Evolutionary conservation across 2,113 vertebrate genomes (phyloP), one percentile per base, ranked within the genome.

Genomic region (Gymnobelideus leadbeateri): DNA sequence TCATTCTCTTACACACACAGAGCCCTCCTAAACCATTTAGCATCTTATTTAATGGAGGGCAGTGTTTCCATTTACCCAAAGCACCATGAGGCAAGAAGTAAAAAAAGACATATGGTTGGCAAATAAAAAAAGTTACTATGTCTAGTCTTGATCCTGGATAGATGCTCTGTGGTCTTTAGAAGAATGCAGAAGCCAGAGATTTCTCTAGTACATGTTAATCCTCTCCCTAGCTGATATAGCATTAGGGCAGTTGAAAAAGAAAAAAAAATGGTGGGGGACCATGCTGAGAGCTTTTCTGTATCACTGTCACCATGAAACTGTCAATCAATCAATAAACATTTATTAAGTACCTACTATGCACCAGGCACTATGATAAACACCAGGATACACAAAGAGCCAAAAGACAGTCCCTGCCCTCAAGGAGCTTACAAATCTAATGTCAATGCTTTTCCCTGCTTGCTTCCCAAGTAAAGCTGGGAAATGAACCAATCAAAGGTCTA

Each of bases 391-490:
- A 92, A 28, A 21, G 5, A 21, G 50, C 55, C 14, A 23, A 57
- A 46, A 93, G 25, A 7, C 10, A 53, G 12, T 92, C 77, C 61
- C 61, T 77, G 31, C 14, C 61, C 37, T 28, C 26, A n/a, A 77
- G 12, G n/a, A 7, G 37, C 61, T 77, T 77, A 77, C 31, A 77
- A 61, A 84, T 84, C 16, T 43, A 43, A 84, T 8, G 19, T n/a
- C 5, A 84, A 23, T 8, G 68, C 68, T 23, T 84, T 84, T 84
- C n/a, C 31, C 31, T 92, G 50, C 43, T 92, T 94, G 93, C 51
- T 95, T 95, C 61, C 31, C 43, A 94, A 43, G 51, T 52, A 93
- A 93, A 95, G 52, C 55, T 51, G 55, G 28, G 89, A 93, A 43
- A 0, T 89, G 53, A 52, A 90, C 55, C 53, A 93, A 91, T 77